Evolutionary conservation across 2,888 invertebrate genomes (phyloP).

Genomic region (Sericinus montela): DNA sequence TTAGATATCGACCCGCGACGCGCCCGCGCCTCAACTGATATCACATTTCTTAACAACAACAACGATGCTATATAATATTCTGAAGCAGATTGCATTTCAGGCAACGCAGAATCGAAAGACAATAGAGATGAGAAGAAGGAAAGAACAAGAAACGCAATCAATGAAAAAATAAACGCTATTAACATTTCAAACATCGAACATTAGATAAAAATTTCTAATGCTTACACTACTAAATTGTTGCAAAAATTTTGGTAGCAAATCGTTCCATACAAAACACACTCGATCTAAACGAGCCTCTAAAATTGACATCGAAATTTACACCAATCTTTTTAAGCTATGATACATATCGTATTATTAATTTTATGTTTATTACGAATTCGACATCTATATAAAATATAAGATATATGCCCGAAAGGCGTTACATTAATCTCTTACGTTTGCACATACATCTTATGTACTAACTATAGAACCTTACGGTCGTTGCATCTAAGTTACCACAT

Average conservation of each 20-base stretch:
- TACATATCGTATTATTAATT: slow-evolving; percentile 54
- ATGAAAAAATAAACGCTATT: slow-evolving; percentile 39
- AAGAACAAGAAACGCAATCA: slow-evolving; percentile 35
- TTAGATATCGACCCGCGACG: slow-evolving; percentile 35
- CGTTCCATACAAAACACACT: slow-evolving; percentile 52
- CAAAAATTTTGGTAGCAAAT: slow-evolving; percentile 73
- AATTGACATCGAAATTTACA: slow-evolving; percentile 78
- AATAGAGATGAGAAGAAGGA: slow-evolving; percentile 27
- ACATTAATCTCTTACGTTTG: slow-evolving; percentile 2
- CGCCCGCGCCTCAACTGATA: slow-evolving; percentile 49
- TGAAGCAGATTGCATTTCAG: slow-evolving; percentile 3
- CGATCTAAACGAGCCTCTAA: slow-evolving; percentile 60
- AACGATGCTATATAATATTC: slow-evolving; percentile 28
- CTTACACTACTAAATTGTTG: slow-evolving; percentile 56
- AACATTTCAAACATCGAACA: slow-evolving; percentile 52
- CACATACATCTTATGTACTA: neutral
- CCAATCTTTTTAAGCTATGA: slow-evolving; percentile 67
- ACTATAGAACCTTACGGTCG: neutral
- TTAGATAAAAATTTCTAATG: slow-evolving; percentile 53
- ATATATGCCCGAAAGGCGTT: slow-evolving; percentile 23
- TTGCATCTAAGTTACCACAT: slow-evolving; percentile 33
- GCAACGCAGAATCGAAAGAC: slow-evolving; percentile 22
- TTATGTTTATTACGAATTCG: slow-evolving; percentile 54
- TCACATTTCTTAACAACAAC: slow-evolving; percentile 62
- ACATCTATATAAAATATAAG: slow-evolving; percentile 73